These are phyloP conservation scores for Indicator maculatus DNA, from an alignment of 2,113 vertebrate species.

Conservation along the genomic window DNA sequence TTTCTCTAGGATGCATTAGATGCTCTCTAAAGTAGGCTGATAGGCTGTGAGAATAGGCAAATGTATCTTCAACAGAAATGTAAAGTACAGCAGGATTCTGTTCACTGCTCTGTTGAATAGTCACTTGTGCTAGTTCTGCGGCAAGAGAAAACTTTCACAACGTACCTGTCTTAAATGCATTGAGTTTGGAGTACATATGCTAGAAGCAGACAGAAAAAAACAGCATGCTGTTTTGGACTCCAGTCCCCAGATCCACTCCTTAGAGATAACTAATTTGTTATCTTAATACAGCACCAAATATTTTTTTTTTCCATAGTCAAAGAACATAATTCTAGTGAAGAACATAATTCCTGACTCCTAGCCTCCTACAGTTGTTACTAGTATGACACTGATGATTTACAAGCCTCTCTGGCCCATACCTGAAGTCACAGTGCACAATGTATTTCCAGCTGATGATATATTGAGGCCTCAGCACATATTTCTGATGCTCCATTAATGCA, in stretches of 20 bases:
- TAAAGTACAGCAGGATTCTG: not conserved
- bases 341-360: not conserved
- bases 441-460: not conserved
- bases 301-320: not conserved
- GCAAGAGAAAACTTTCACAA: not conserved
- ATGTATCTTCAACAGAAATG: not conserved
- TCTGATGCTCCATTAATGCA: not conserved
- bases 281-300: not conserved
- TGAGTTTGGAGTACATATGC: not conserved
- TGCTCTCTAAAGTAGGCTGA: not conserved
- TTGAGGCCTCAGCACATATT: not conserved
- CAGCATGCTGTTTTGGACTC: not conserved
- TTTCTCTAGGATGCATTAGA: not conserved
- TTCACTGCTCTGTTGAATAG: not conserved
- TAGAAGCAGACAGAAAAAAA: not conserved
- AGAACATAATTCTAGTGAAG: not conserved
- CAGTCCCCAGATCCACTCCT: not conserved
- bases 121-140: not conserved
- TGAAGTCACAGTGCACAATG: not conserved
- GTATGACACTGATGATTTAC: not conserved
- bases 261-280: not conserved
- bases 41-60: not conserved
- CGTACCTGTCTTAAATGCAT: rapidly evolving
- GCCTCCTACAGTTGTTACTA: not conserved
- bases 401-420: not conserved